These are phyloP conservation scores for Tiaroga cobitis DNA, from an alignment of 2,797 vertebrate species.

Conservation along the genomic window DNA sequence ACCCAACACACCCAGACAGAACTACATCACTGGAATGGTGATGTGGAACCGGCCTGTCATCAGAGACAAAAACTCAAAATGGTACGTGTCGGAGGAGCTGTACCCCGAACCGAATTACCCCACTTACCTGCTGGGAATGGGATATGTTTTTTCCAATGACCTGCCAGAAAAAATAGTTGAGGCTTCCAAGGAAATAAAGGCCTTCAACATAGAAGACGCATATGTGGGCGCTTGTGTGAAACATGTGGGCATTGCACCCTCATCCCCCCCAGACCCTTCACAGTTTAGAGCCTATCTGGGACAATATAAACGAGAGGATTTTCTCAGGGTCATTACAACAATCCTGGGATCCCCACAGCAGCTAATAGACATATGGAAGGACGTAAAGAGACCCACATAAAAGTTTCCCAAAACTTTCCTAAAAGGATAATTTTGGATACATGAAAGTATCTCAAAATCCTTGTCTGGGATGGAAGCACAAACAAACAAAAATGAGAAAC, in stretches of 20 bases:
- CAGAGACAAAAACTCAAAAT: constrained; percentile 67
- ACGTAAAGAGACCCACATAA: constrained; percentile 60
- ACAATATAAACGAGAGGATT: constrained; percentile 69
- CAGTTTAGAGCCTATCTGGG: constrained; percentile 60
- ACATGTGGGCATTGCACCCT: constrained; percentile 53
- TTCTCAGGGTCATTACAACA: constrained; percentile 69
- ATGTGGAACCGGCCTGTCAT: constrained; percentile 65
- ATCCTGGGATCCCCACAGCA: constrained; percentile 68
- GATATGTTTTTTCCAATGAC: constrained; percentile 79
- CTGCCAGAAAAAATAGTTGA: constrained; percentile 67
- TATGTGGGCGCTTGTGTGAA: constrained; percentile 80
- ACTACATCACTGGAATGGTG: constrained; percentile 73
- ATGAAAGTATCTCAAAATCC: not conserved
- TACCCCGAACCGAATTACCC: constrained; percentile 72
- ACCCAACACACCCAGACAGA: constrained; percentile 36
- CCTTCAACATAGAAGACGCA: constrained; percentile 81
- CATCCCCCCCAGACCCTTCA: constrained; percentile 51
- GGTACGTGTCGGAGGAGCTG: constrained; percentile 72
- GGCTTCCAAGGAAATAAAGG: constrained; percentile 65
- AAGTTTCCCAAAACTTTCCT: not conserved
- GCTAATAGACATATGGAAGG: constrained; percentile 72
- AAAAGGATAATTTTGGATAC: too few species aligned
- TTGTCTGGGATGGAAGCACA: not conserved
- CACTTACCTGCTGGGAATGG: constrained; percentile 78
- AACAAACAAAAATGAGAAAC: not conserved